Evolutionary conservation across 2,888 invertebrate genomes (phyloP), one percentile per base, ranked within the genome.

Genomic region (Drepanosiphum platanoidis): DNA sequence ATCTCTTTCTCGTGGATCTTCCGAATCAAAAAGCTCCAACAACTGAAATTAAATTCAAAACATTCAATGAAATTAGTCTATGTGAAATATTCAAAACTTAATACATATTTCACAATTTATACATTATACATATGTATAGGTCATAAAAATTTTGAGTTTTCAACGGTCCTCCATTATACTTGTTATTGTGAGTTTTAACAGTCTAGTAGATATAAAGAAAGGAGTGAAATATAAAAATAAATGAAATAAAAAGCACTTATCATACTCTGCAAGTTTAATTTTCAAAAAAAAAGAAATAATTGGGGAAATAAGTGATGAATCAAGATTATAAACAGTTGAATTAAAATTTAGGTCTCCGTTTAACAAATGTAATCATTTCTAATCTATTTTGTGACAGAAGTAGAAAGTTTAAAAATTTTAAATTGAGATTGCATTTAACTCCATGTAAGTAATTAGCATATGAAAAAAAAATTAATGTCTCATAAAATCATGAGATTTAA

Each of bases 1-100:
- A 91, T 98, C 98, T 88, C 98, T 92, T 91, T 98, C 98, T 86
- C 98, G 91, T 87, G 98, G 97, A 91, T 98, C 98, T 90, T 98
- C 98, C 86, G 97, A 97, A 91, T 98, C 98, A 91, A 98, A 98
- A 88, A 98, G 91, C 89, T 98, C 98, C 90, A 98, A 91, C 88
- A 98, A 92, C 94, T 97, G 22, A 90, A 90, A 87, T 87, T 87
- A 87, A 86, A 87, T 86, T 58, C 70, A 87, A 84, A 86, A 86
- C 79, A 79, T 68, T 46, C 46, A 46, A 46, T 46, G 18, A 18
- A 18, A 46, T 18, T 1, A 46, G 18, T 61, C 32, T 3, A 36
- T 66, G 46, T 42, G n/a, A n/a, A n/a, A 22, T 66, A 34, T 18
- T n/a, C 13, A 64, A 34, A 71, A 70, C 13, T n/a, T n/a, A 11